A percentile compares a stretch with the other conserved stretches of the same genome.
Conservation (phyloP, 2,888 invertebrate genomes). For the Catocala fraxini region DNA sequence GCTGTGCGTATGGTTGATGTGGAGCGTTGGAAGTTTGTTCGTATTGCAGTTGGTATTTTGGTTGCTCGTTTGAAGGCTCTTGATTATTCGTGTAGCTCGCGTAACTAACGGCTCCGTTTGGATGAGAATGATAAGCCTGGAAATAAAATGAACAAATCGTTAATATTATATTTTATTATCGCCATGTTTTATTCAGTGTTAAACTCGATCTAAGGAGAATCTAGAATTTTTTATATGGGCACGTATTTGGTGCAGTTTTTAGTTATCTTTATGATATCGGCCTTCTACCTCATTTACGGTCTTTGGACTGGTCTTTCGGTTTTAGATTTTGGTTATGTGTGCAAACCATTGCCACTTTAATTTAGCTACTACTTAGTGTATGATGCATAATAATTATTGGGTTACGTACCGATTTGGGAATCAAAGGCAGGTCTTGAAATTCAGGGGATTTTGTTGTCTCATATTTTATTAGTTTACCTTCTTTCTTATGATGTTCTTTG, state of each 20-base stretch:
- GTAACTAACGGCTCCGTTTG: slow-evolving; percentile 72
- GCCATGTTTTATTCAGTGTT: no score
- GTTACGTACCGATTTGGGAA: slow-evolving; percentile 20
- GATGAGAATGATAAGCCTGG: slow-evolving; percentile 64
- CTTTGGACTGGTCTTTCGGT: no score
- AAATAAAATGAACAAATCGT: slow-evolving; percentile 35
- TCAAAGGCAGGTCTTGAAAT: slow-evolving; percentile 3
- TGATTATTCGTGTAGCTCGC: slow-evolving; percentile 70
- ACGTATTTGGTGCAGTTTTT: no score
- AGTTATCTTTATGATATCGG: no score
- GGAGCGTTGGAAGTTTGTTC: neutral
- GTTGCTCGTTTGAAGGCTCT: slow-evolving; percentile 23
- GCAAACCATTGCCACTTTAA: no score
- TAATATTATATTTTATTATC: no score
- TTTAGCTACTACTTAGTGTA: no score
- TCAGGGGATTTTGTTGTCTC: slow-evolving; percentile 26
- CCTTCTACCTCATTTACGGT: no score
- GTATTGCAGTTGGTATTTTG: neutral
- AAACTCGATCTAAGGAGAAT: no score
- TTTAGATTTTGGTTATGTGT: no score
- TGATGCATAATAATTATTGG: neutral
- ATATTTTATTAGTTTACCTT: slow-evolving; percentile 9
- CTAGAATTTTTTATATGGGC: no score
- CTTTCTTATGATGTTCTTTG: slow-evolving; percentile 2
- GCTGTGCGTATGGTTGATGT: neutral